Evolutionary conservation across 2,113 vertebrate species (phyloP).

Genomic region (Nansenia antarctica): DNA sequence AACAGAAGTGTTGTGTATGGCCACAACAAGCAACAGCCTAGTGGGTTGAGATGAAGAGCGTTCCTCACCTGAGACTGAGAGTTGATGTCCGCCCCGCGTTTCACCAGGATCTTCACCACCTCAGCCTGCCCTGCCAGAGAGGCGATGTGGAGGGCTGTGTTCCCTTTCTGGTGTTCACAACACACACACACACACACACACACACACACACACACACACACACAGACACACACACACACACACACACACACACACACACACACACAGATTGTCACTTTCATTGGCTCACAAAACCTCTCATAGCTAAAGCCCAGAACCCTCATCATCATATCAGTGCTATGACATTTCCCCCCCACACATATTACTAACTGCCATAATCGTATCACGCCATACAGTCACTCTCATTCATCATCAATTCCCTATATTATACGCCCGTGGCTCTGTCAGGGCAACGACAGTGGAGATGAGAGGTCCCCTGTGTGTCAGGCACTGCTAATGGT

Average conservation of each 20-base stretch:
- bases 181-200: not conserved
- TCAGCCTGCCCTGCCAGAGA: conserved; percentile 94
- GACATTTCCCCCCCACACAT: not conserved
- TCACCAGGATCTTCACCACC: conserved; percentile 91
- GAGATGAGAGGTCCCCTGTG: not conserved
- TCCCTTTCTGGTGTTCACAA: conserved; percentile 86
- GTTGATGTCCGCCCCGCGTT: conserved; percentile 94
- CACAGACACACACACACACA: not conserved
- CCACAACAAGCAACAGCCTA: not conserved
- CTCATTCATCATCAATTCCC: not conserved
- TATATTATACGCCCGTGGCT: not conserved
- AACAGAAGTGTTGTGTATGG: not conserved
- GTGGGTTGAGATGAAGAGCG: not conserved
- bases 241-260: not conserved
- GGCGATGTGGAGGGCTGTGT: conserved; percentile 96
- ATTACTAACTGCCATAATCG: not conserved
- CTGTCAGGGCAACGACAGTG: not conserved
- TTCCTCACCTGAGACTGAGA: conserved; percentile 89
- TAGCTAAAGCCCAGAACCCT: not conserved
- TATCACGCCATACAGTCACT: not conserved
- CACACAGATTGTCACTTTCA: not conserved
- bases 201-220: no score
- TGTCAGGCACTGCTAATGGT: not conserved
- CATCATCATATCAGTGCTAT: not conserved
- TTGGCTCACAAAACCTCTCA: not conserved